phyloP scores from a whole-genome alignment of 1,140 invertebrate species.

The Popillia japonica region DNA sequence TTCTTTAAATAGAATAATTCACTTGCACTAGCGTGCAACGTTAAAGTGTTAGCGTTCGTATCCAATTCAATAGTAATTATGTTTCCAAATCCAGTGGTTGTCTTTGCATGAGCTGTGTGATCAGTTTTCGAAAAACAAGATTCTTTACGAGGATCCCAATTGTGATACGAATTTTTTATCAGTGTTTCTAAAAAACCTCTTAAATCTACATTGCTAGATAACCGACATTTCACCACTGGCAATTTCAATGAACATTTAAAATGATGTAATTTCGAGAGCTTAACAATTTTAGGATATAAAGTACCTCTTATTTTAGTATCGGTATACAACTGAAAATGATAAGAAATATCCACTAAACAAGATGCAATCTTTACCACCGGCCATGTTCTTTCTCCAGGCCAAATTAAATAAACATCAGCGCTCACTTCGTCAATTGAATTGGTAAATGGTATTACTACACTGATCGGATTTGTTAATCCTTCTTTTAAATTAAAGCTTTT shows the following conservation, averaged over 20 bases:
- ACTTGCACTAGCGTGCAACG: not conserved
- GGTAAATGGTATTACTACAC: slow-evolving; percentile 7
- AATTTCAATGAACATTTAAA: not conserved
- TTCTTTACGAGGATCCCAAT: slow-evolving; percentile 14
- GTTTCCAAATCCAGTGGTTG: not conserved
- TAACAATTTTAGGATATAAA: not conserved
- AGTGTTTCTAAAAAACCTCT: not conserved
- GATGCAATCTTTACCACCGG: not conserved
- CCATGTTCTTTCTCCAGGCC: not conserved
- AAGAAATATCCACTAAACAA: slow-evolving; percentile 17
- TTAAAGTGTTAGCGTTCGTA: not conserved
- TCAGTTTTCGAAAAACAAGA: slow-evolving; percentile 1
- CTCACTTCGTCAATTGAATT: not conserved
- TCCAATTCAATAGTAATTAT: not conserved
- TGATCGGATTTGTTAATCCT: not conserved
- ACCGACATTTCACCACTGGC: not conserved
- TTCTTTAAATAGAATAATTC: not conserved
- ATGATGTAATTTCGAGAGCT: not conserved
- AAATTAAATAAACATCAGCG: not conserved
- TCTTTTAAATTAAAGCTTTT: slow-evolving; percentile 18
- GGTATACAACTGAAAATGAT: not conserved
- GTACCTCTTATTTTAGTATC: too few species aligned
- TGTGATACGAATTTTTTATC: slow-evolving; percentile 22
- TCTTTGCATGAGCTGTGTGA: not conserved
- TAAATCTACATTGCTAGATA: not conserved